Conservation (phyloP, 35 echinoderm and acorn worm species). For the Heliocidaris erythrogramma region DNA sequence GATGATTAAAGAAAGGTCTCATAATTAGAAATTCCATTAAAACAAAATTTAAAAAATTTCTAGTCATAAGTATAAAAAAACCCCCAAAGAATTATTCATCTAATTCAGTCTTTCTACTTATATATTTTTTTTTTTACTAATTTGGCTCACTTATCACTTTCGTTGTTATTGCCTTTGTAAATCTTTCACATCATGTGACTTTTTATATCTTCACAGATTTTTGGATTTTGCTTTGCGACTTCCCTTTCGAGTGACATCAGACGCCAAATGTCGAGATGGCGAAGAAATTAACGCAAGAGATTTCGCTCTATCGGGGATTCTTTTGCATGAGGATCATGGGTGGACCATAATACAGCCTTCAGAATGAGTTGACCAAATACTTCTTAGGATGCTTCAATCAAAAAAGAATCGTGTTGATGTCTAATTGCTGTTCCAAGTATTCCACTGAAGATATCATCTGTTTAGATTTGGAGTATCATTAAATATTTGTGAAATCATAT, state of each 20-base stretch:
- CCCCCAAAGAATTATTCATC: background rate
- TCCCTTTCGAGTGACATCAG: conserved; percentile 67
- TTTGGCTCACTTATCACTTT: background rate
- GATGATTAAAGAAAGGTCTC: no score
- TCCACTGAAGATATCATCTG: no score
- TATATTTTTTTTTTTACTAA: background rate
- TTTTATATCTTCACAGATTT: conserved; percentile 40
- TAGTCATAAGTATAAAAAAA: no score
- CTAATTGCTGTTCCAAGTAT: no score
- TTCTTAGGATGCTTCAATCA: no score
- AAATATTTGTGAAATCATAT: no score
- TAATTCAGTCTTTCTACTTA: background rate
- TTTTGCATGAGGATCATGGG: background rate
- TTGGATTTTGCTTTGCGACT: conserved; percentile 68
- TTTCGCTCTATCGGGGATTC: background rate
- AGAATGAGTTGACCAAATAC: no score
- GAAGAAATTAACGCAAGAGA: background rate
- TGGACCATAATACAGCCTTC: no score
- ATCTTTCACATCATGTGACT: background rate
- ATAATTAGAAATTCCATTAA: no score
- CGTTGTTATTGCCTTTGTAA: background rate
- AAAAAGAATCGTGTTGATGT: no score
- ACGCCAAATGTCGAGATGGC: conserved; percentile 55
- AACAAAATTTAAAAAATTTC: no score
- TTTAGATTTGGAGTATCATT: no score